phyloP scores from a whole-genome alignment of 1,140 invertebrate species.

The Brachystomella parvula region DNA sequence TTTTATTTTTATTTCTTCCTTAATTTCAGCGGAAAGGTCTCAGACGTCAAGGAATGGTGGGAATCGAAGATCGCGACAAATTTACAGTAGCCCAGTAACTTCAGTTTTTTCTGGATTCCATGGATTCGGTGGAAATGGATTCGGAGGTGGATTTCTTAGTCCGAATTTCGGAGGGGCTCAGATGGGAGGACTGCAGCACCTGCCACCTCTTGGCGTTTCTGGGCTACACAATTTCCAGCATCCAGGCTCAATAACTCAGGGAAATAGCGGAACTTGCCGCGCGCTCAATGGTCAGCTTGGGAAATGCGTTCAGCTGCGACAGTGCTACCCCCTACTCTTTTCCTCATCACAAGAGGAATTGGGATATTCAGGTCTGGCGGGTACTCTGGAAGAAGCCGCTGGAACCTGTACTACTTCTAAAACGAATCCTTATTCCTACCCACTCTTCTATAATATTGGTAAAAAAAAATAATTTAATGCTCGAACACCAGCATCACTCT shows the following conservation, averaged over 20 bases:
- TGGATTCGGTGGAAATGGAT: constrained; percentile 3
- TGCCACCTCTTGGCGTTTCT: neutral
- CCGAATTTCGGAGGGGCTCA: neutral
- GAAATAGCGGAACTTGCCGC: constrained; percentile 52
- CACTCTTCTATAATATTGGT: neutral
- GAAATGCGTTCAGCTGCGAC: constrained; percentile 61
- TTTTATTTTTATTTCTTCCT: no score
- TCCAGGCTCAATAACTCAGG: neutral
- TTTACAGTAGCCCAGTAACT: no score
- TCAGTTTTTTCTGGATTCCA: constrained; percentile 10
- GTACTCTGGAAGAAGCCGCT: constrained; percentile 2
- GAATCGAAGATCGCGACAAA: no score
- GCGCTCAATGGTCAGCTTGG: constrained; percentile 60
- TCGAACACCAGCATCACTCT: neutral
- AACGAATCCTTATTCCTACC: neutral
- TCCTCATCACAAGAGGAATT: constrained; percentile 9
- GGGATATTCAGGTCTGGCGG: constrained; percentile 18
- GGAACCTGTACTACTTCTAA: constrained; percentile 11
- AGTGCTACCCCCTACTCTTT: constrained; percentile 56
- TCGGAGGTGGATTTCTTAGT: constrained; percentile 5
- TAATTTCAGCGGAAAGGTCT: no score
- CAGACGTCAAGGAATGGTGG: no score
- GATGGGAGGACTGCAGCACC: neutral
- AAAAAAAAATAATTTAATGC: neutral
- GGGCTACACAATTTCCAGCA: neutral